Conservation (phyloP, 2,113 vertebrate genomes). For the Xerus inauris region DNA sequence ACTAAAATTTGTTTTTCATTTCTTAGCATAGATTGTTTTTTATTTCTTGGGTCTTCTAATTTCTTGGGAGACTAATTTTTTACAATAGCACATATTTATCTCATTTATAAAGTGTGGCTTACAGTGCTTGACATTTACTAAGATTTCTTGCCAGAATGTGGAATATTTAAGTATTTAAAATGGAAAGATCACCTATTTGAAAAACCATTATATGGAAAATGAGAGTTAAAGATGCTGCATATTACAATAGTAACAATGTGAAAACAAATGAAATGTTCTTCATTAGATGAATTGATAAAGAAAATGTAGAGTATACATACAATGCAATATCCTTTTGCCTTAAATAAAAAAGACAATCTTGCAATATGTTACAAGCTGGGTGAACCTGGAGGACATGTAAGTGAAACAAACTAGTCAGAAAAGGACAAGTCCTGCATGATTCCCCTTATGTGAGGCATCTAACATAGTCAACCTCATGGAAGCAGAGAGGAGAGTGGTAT, state of each 20-base stretch:
- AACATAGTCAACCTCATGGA: background rate
- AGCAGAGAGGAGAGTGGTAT: background rate
- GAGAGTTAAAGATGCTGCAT: background rate
- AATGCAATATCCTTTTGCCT: background rate
- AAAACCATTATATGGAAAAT: background rate
- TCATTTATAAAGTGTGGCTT: background rate
- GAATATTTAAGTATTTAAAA: background rate
- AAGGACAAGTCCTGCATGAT: background rate
- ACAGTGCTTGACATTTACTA: background rate
- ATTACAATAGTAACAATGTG: background rate
- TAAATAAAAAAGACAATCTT: background rate
- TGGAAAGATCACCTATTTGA: background rate
- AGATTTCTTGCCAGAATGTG: background rate
- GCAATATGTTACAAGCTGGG: background rate
- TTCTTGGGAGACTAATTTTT: constrained; percentile 10
- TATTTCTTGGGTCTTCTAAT: background rate
- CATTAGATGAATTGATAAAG: background rate
- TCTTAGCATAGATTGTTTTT: background rate
- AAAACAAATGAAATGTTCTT: background rate
- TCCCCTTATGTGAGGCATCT: background rate
- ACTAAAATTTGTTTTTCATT: background rate
- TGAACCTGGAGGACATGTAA: background rate
- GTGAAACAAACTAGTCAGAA: background rate
- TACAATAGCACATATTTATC: background rate
- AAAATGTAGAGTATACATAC: background rate